Evolutionary conservation across 2,888 invertebrate species (phyloP), one percentile per base, ranked within the genome.

Genomic region (Drosophila cracens): DNA sequence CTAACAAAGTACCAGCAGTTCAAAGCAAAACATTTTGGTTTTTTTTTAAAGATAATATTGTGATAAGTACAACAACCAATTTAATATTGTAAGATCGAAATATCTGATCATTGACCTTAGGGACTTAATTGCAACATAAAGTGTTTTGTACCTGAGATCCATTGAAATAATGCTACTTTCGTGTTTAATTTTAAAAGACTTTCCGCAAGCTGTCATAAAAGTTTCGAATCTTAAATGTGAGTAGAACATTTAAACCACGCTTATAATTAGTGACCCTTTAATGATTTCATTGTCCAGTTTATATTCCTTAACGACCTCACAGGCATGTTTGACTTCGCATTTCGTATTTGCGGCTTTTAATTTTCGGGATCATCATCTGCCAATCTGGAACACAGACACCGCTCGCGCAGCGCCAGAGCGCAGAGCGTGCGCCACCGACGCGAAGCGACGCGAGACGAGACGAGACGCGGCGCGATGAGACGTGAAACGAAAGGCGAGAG

Each of bases 281-380:
- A 92, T 92, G 87, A 90, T 91, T 91, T 92, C 87, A 92, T 92
- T 92, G 90, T 89, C 87, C 89, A 90, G 87, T 92, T 91, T 91
- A 91, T 91, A 82, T 82, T 79, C 83, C 74, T 86, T 91, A 91
- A 91, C 91, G 87, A 90, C 85, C 87, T 79, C 76, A 72, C 66
- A 43, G 65, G 48, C 71, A 67, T 69, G 73, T 79, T 71, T 71
- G 76, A 60, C 51, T 77, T 59, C 70, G 61, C 31, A 65, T 70
- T 66, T 76, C 53, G 60, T 63, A 73, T 65, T 69, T 76, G 73
- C 62, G 73, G 76, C 76, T 76, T 76, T 76, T 76, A 76, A 76
- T 76, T 76, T 76, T 76, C 69, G 76, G 73, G 61, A 58, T 76
- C 76, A 76, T 76, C 76, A 76, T 51, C 57, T 60, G 54, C 61